Conservation (phyloP, 2,113 vertebrate genomes). For the Caloenas nicobarica region DNA sequence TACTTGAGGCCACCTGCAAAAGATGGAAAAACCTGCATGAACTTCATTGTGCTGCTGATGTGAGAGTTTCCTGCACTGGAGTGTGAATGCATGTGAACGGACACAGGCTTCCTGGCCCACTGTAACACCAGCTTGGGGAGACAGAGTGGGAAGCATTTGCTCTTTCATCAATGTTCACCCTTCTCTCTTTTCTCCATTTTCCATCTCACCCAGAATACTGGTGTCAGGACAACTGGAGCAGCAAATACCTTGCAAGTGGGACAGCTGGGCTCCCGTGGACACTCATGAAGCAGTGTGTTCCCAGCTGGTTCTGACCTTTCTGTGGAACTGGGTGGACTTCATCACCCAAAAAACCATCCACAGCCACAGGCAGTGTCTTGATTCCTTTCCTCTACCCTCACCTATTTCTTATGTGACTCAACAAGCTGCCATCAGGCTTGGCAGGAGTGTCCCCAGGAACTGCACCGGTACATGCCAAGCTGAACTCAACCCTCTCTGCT, state of each 20-base stretch:
- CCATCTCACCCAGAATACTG: constrained; percentile 33
- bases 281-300: neutral
- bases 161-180: neutral
- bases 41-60: neutral
- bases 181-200: neutral
- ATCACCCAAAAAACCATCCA: neutral
- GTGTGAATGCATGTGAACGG: neutral
- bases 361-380: neutral
- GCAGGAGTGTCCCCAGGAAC: neutral
- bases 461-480: neutral
- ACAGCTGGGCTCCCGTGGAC: neutral
- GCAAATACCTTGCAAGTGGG: constrained; percentile 9
- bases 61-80: neutral
- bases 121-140: neutral
- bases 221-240: neutral
- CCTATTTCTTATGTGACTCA: neutral
- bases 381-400: neutral
- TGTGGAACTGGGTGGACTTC: neutral
- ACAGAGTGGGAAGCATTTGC: fast-evolving
- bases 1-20: neutral
- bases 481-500: neutral
- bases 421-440: neutral
- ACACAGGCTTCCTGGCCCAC: neutral
- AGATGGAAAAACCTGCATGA: neutral
- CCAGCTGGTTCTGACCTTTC: neutral